These are phyloP conservation scores for Zelleria hepariella DNA, from an alignment of 2,888 invertebrate genomes.

Conservation along the genomic window DNA sequence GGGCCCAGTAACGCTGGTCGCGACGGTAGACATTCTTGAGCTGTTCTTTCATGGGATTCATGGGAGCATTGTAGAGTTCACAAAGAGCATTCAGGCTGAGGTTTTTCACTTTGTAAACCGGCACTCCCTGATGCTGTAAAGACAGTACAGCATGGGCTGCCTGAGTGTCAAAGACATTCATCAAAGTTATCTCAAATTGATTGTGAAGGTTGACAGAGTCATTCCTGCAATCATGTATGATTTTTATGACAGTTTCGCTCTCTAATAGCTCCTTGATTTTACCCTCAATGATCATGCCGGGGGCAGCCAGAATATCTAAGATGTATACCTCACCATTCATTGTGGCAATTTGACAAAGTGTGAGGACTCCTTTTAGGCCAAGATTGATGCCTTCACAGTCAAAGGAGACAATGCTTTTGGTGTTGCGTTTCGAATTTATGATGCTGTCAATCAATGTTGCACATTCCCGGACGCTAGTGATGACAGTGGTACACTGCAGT, in stretches of 20 bases:
- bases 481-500: slow-evolving; percentile 85
- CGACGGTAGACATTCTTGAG: slow-evolving; percentile 87
- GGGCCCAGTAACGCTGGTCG: slow-evolving; percentile 91
- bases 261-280: slow-evolving; percentile 87
- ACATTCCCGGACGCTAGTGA: slow-evolving; percentile 85
- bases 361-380: slow-evolving; percentile 89
- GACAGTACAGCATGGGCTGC: slow-evolving; percentile 93
- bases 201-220: slow-evolving; percentile 89
- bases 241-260: slow-evolving; percentile 85
- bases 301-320: slow-evolving; percentile 89
- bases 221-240: slow-evolving; percentile 93
- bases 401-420: slow-evolving; percentile 80
- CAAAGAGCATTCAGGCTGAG: slow-evolving; percentile 93
- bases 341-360: slow-evolving; percentile 88
- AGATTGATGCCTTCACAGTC: slow-evolving; percentile 96
- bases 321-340: slow-evolving; percentile 86
- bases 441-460: slow-evolving; percentile 82
- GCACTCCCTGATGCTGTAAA: slow-evolving; percentile 89
- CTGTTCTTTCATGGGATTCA: slow-evolving; percentile 93
- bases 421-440: slow-evolving; percentile 69
- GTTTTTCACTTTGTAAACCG: slow-evolving; percentile 95
- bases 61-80: slow-evolving; percentile 88
- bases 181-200: slow-evolving; percentile 87
- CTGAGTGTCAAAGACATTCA: slow-evolving; percentile 93
- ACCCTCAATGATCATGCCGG: slow-evolving; percentile 81